phyloP scores from a whole-genome alignment of 2,113 vertebrate genomes.

The Hyla sarda region DNA sequence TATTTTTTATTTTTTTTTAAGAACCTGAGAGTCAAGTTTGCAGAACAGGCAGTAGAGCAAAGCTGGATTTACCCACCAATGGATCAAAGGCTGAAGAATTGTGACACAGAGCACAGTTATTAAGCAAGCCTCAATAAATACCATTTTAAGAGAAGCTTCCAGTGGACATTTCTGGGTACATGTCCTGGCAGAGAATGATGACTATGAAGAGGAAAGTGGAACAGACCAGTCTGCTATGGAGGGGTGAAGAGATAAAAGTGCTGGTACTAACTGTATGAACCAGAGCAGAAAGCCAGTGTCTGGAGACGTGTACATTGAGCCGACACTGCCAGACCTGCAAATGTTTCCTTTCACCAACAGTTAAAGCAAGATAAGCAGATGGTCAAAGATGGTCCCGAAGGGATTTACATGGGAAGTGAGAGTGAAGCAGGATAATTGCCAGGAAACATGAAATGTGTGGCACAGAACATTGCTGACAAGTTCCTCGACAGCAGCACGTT shows the following conservation, averaged over 20 bases:
- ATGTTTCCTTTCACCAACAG: conserved; percentile 46
- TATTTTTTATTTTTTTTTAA: too few species aligned
- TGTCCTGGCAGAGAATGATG: background rate
- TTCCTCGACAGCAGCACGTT: conserved; percentile 25
- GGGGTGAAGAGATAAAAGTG: background rate
- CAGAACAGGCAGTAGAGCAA: too few species aligned
- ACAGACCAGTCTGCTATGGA: background rate
- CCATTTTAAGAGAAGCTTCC: too few species aligned
- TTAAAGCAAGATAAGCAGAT: conserved; percentile 33
- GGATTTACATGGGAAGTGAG: conserved; percentile 31
- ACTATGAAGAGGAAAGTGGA: too few species aligned
- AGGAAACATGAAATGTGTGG: conserved; percentile 40
- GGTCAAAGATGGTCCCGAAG: conserved; percentile 29
- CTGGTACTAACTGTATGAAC: background rate
- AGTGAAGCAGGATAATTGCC: conserved; percentile 29
- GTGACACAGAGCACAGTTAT: too few species aligned
- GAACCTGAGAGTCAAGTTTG: too few species aligned
- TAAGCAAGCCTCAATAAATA: too few species aligned
- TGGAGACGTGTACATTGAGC: background rate
- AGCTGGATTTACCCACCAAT: too few species aligned
- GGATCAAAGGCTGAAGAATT: too few species aligned
- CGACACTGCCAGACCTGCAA: background rate
- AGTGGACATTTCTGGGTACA: background rate
- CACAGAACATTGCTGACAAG: conserved; percentile 36
- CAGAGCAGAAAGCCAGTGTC: background rate